A percentile compares a stretch with the other conserved stretches of the same genome.
phyloP scores from a whole-genome alignment of 2,113 vertebrate genomes.

The Notarius lentiginosus region DNA sequence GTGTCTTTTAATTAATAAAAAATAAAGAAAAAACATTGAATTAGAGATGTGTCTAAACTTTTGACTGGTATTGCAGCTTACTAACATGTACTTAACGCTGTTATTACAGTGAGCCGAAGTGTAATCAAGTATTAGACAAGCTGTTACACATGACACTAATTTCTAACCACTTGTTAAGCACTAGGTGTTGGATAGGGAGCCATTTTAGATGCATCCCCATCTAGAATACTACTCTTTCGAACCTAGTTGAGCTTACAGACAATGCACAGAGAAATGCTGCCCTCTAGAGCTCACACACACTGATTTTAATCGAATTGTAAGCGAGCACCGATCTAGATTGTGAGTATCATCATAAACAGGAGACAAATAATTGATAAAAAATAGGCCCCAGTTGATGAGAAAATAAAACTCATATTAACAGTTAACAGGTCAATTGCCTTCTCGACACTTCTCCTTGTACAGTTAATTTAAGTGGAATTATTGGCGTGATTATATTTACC shows the following conservation, averaged over 20 bases:
- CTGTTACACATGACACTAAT: background rate
- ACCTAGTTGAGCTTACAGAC: background rate
- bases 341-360: background rate
- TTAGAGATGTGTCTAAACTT: too few relatives aligned
- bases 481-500: background rate
- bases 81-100: background rate
- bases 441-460: background rate
- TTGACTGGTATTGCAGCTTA: too few relatives aligned
- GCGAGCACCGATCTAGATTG: background rate
- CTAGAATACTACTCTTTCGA: background rate
- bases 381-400: background rate
- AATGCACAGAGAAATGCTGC: conserved; percentile 42
- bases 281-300: conserved; percentile 39
- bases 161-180: background rate
- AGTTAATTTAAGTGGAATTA: background rate
- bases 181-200: conserved; percentile 2
- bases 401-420: background rate
- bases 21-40: too few relatives aligned
- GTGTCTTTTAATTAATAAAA: too few relatives aligned
- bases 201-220: background rate
- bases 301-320: background rate
- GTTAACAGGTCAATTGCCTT: background rate
- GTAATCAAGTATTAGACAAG: background rate
- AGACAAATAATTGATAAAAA: background rate
- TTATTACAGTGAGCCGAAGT: background rate